These are phyloP conservation scores for Calcarius lapponicus DNA, from an alignment of 2,797 vertebrate species.

Conservation along the genomic window DNA sequence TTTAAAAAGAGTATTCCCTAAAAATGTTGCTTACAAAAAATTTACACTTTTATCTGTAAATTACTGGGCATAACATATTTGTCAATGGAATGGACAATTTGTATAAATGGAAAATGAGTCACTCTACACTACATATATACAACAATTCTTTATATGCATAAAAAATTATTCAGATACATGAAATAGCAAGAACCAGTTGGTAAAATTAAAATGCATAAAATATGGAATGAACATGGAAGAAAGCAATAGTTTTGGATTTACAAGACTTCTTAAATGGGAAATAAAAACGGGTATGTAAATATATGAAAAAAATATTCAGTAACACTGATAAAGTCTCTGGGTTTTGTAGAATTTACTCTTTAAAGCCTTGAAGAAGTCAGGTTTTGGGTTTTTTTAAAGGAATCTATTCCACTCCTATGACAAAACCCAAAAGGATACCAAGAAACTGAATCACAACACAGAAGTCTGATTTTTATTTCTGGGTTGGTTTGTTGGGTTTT, in stretches of 20 bases:
- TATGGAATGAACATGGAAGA: neutral
- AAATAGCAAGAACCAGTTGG: neutral
- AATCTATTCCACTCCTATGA: neutral
- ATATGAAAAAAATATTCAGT: neutral
- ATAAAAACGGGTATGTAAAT: neutral
- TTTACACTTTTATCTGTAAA: neutral
- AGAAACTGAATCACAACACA: neutral
- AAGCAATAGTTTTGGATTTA: neutral
- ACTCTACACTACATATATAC: neutral
- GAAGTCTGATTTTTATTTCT: neutral
- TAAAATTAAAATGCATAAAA: neutral
- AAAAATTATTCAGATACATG: neutral
- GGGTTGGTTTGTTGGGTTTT: rapidly evolving
- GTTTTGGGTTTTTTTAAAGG: rapidly evolving
- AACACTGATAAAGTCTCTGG: neutral
- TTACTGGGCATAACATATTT: neutral
- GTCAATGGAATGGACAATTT: neutral
- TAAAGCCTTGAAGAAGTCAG: neutral
- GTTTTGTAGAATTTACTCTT: neutral
- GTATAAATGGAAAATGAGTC: neutral
- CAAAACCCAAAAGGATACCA: neutral
- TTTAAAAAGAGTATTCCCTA: neutral
- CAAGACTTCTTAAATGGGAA: neutral
- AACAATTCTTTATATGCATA: neutral
- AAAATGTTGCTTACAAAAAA: neutral